These are phyloP conservation scores for Acleris emargana DNA, from an alignment of 2,888 invertebrate genomes.

Conservation along the genomic window DNA sequence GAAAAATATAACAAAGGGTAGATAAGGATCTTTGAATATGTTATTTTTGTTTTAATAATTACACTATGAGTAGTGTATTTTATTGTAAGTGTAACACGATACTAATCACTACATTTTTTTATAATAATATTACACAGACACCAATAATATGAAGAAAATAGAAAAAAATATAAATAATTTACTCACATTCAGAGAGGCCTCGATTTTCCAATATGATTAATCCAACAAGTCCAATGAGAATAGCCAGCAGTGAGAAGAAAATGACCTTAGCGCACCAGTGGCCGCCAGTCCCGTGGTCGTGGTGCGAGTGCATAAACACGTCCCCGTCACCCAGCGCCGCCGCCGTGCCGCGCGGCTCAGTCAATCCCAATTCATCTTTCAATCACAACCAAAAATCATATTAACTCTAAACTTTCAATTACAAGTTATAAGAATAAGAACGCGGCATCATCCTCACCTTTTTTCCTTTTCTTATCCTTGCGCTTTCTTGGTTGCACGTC, in stretches of 20 bases:
- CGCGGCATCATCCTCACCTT: constrained; percentile 82
- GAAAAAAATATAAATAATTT: constrained; percentile 11
- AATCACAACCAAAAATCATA: constrained; percentile 39
- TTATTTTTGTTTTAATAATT: too few species aligned
- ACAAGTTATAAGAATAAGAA: neutral
- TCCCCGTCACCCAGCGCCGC: constrained; percentile 85
- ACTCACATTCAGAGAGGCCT: constrained; percentile 90
- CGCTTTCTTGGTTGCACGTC: constrained; percentile 94
- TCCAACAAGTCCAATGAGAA: constrained; percentile 88
- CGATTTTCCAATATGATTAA: constrained; percentile 91
- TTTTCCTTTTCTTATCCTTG: constrained; percentile 92
- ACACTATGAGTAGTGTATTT: too few species aligned
- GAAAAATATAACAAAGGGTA: too few species aligned
- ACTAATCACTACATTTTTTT: too few species aligned
- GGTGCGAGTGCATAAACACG: constrained; percentile 90
- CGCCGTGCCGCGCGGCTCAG: constrained; percentile 76
- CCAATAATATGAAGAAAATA: too few species aligned
- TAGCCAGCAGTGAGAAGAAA: constrained; percentile 89
- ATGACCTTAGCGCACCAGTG: constrained; percentile 93
- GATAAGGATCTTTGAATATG: too few species aligned
- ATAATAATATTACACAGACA: too few species aligned
- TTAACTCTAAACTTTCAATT: constrained; percentile 24
- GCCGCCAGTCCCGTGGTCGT: constrained; percentile 90
- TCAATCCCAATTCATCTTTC: constrained; percentile 77
- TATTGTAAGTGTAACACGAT: too few species aligned